A percentile compares a stretch with the other conserved stretches of the same genome.
phyloP scores from a whole-genome alignment of 2,113 vertebrate species.

The Centropus unirufus region DNA sequence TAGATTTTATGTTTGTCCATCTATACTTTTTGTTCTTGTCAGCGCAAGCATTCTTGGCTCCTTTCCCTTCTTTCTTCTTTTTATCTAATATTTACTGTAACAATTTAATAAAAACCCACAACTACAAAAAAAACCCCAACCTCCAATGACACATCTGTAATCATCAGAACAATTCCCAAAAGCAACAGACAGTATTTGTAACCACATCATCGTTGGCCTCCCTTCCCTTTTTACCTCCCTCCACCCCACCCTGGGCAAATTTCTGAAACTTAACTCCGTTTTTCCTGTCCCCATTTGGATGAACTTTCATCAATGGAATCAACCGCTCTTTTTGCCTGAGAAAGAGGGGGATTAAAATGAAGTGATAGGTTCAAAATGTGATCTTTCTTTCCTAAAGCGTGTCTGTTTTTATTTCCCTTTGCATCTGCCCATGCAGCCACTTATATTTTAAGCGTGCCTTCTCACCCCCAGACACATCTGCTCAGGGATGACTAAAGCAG shows the following conservation, averaged over 20 bases:
- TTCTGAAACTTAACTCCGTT: background rate
- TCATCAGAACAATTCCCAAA: background rate
- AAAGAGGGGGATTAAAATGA: background rate
- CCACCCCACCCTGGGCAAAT: fast-evolving
- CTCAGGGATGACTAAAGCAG: conserved; percentile 22
- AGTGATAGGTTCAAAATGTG: background rate
- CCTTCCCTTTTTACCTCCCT: background rate
- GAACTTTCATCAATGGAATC: background rate
- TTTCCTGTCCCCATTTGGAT: background rate
- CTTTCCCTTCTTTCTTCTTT: background rate
- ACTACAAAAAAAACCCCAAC: too few relatives aligned
- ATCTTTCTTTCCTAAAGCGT: background rate
- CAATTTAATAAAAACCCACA: background rate
- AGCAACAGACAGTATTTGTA: background rate
- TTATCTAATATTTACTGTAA: background rate
- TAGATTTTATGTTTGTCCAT: background rate
- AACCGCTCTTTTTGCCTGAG: background rate
- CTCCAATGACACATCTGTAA: background rate
- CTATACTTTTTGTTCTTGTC: conserved; percentile 26
- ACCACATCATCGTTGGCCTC: background rate
- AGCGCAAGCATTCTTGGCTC: conserved; percentile 1
- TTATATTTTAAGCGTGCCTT: background rate
- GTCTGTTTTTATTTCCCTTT: background rate
- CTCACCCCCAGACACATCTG: background rate
- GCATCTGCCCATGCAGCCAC: background rate